These are phyloP conservation scores for Branchipolynoe longqiensis DNA, from an alignment of 2,888 invertebrate species.

Conservation along the genomic window DNA sequence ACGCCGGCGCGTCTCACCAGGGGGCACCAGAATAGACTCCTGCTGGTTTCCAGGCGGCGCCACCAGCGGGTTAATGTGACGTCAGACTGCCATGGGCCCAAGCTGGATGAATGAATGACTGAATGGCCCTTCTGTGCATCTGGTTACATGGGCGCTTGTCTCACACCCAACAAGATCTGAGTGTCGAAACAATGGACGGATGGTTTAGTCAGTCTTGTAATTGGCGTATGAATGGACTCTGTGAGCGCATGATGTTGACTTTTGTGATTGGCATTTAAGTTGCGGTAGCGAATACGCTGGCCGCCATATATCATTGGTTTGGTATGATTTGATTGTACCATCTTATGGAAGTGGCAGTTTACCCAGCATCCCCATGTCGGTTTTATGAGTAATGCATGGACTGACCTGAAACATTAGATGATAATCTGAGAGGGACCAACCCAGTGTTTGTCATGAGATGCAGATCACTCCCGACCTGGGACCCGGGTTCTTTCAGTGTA, in stretches of 20 bases:
- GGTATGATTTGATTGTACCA: too few species aligned
- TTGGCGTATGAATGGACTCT: not conserved
- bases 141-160: not conserved
- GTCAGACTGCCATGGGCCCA: not conserved
- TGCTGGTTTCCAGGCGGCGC: not conserved
- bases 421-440: too few species aligned
- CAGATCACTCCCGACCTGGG: too few species aligned
- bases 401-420: too few species aligned
- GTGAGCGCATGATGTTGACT: not conserved
- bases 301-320: too few species aligned
- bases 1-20: not conserved
- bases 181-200: not conserved
- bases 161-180: not conserved
- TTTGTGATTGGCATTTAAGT: too few species aligned
- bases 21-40: constrained; percentile 17
- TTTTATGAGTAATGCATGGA: too few species aligned
- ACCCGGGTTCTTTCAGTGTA: too few species aligned
- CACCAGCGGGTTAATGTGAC: not conserved
- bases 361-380: too few species aligned
- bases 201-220: not conserved
- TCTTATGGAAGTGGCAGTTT: too few species aligned
- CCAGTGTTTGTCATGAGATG: too few species aligned
- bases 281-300: too few species aligned
- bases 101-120: not conserved
- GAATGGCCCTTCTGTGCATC: not conserved